Conservation (phyloP, 2,888 invertebrate genomes). For the Watsonalla binaria region DNA sequence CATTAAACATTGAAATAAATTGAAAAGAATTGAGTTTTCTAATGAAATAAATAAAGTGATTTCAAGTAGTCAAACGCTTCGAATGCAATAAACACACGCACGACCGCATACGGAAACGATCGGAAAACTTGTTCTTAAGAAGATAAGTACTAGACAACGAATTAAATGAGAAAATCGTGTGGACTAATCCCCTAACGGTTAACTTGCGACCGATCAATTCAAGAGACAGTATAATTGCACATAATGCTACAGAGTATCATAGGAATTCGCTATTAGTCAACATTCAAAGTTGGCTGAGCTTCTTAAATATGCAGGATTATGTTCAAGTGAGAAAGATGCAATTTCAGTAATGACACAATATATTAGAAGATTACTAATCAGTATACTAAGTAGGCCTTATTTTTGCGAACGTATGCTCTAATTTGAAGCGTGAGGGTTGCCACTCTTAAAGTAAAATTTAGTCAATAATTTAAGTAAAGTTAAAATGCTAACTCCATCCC, state of each 20-base stretch:
- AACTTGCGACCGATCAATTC: constrained; percentile 20
- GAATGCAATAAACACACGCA: background rate
- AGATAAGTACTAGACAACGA: background rate
- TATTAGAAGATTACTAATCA: no score
- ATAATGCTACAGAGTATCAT: constrained; percentile 11
- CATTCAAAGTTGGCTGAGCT: constrained; percentile 6
- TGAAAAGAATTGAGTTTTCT: background rate
- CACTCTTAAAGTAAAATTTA: no score
- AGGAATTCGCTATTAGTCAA: constrained; percentile 26
- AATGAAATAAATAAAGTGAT: background rate
- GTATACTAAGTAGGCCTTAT: no score
- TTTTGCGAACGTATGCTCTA: no score
- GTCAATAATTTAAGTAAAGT: no score
- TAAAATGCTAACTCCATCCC: no score
- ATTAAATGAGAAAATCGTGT: background rate
- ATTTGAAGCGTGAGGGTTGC: no score
- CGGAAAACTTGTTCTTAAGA: background rate
- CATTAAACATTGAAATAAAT: no score
- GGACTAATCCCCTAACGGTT: constrained; percentile 11
- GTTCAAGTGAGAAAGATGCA: background rate
- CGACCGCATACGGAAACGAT: background rate
- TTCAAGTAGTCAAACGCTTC: background rate
- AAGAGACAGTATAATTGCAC: constrained; percentile 23
- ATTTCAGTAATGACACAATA: background rate
- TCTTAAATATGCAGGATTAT: constrained; percentile 6